phyloP scores from a whole-genome alignment of 2,113 vertebrate species.

The Chrysochloris asiatica region DNA sequence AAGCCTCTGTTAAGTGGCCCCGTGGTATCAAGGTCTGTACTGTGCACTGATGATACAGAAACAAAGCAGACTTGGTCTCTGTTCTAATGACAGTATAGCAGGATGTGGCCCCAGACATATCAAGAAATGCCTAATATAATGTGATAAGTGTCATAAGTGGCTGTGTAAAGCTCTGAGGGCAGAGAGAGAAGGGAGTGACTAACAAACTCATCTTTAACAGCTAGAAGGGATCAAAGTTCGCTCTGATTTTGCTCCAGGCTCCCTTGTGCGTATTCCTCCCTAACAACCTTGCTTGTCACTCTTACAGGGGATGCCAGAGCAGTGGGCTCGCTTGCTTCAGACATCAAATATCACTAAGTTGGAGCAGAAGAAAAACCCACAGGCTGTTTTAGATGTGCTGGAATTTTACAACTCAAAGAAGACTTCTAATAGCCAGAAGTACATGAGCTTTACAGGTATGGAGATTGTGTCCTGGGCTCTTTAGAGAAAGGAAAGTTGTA shows the following conservation, averaged over 20 bases:
- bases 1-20: neutral
- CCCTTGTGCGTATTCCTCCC: neutral
- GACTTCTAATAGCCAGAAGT: slow-evolving; percentile 96
- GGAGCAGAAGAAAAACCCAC: slow-evolving; percentile 98
- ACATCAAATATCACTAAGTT: slow-evolving; percentile 98
- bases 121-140: neutral
- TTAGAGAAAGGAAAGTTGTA: neutral
- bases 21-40: neutral
- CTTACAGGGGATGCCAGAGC: slow-evolving; percentile 95
- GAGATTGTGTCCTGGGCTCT: neutral
- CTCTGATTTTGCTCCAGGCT: neutral
- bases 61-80: neutral
- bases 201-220: neutral
- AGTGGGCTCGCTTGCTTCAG: slow-evolving; percentile 96
- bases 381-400: slow-evolving; percentile 95
- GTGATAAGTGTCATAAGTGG: neutral
- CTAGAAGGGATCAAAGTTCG: neutral
- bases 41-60: neutral
- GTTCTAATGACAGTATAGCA: neutral
- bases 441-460: slow-evolving; percentile 97
- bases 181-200: neutral
- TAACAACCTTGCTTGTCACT: slow-evolving; percentile 45
- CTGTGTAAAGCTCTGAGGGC: neutral
- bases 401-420: slow-evolving; percentile 99
- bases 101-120: slow-evolving; percentile 16